phyloP scores from a whole-genome alignment of 1,140 invertebrate species.

The Philotrypesis tridentata region DNA sequence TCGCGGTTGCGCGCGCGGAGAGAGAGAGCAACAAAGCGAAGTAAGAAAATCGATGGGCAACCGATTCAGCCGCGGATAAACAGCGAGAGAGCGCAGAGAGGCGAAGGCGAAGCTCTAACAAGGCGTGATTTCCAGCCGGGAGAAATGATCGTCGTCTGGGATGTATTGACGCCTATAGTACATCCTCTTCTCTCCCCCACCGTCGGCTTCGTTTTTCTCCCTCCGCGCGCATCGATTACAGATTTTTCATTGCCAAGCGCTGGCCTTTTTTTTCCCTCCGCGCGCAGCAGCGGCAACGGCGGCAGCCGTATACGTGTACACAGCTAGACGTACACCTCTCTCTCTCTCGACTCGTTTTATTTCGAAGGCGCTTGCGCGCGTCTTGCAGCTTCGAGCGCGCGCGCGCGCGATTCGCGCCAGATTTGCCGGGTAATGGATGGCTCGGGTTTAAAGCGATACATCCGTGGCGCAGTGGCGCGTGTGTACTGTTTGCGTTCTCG shows the following conservation, averaged over 20 bases:
- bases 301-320: neutral
- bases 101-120: neutral
- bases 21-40: neutral
- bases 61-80: neutral
- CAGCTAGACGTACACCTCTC: neutral
- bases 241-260: constrained; percentile 1
- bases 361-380: neutral
- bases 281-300: no score
- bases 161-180: neutral
- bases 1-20: no score
- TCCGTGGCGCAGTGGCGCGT: neutral
- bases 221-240: constrained; percentile 20
- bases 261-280: neutral
- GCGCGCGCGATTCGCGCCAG: neutral
- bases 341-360: constrained; percentile 1
- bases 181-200: neutral
- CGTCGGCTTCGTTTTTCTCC: no score
- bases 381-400: neutral
- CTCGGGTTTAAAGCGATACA: constrained; percentile 6
- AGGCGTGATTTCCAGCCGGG: constrained; percentile 19
- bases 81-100: neutral
- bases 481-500: neutral
- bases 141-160: neutral
- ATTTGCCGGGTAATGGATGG: neutral
- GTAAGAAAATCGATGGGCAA: neutral